Evolutionary conservation across 2,113 vertebrate genomes (phyloP), one percentile per base, ranked within the genome.

Genomic region (Turdus rufiventris): DNA sequence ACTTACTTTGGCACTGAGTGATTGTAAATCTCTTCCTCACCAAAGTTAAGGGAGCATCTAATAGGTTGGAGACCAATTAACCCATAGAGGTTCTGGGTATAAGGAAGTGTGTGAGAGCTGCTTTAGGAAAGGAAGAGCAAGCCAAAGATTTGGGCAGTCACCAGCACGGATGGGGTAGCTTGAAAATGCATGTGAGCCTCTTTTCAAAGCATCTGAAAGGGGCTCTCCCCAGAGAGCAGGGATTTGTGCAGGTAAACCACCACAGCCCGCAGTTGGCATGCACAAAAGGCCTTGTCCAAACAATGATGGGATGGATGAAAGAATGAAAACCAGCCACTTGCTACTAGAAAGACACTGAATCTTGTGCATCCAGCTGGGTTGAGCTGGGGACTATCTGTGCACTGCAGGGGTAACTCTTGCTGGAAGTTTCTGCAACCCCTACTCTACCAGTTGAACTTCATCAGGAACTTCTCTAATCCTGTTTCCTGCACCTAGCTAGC

Each of bases 211-310:
- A 74, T 20, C n/a, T 21, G 31, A 50, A 81, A 85, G 0, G 0
- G 43, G 4, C 1, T 81, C 19, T 90, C 33, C 13, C 5, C 5
- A n/a, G 38, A 53, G 4, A 73, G 33, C 12, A 45, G 21, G 34
- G n/a, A 28, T 40, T 36, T 3, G 10, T 42, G 53, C 33, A 42
- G 24, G 33, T 13, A 71, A 90, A 92, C 5, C 34, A 62, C 25
- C 23, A 54, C 6, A 25, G 38, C 17, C 34, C 25, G 11, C 0
- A 2, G 25, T 3, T 60, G n/a, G 16, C 57, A 36, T 6, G 7
- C 47, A 65, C 20, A 42, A 89, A 84, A n/a, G 7, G 9, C 9
- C 81, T 65, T 40, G 29, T 63, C 40, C 67, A 57, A 71, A 33
- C 14, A 54, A n/a, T 0, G 0, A 31, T 26, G 28, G 28, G 25